Conservation (phyloP, 2,797 vertebrate species). For the Lagorchestes hirsutus region DNA sequence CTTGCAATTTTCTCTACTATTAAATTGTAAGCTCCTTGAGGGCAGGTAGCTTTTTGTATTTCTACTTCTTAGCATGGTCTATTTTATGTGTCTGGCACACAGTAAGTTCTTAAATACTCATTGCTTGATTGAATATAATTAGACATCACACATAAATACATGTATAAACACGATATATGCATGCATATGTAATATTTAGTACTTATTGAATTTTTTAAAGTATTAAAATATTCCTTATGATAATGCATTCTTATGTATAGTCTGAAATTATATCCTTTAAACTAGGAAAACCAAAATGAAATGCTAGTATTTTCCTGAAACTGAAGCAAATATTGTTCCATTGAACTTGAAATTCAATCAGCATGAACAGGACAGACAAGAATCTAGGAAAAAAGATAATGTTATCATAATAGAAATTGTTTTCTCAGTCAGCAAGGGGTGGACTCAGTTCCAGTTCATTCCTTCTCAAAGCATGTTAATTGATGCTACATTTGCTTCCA, state of each 20-base stretch:
- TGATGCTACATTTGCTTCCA: not conserved
- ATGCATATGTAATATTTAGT: not conserved
- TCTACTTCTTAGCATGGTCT: not conserved
- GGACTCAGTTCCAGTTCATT: not conserved
- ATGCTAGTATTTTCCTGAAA: not conserved
- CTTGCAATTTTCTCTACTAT: not conserved
- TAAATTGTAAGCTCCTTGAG: not conserved
- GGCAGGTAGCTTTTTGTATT: not conserved
- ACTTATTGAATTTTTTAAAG: not conserved
- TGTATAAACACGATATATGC: not conserved
- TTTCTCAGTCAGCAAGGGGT: constrained; percentile 2
- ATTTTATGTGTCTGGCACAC: not conserved
- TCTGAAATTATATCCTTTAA: not conserved
- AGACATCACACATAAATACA: not conserved
- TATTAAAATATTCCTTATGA: not conserved
- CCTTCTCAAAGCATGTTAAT: not conserved
- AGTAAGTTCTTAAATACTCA: not conserved
- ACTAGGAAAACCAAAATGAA: not conserved
- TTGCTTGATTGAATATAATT: not conserved
- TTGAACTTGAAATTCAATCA: constrained; percentile 18
- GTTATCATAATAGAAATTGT: constrained; percentile 10
- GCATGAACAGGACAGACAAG: not conserved
- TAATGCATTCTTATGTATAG: not conserved
- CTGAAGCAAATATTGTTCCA: constrained; percentile 19
- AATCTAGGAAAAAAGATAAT: not conserved